phyloP scores from a whole-genome alignment of 2,113 vertebrate species.

The Trogon melanurus region DNA sequence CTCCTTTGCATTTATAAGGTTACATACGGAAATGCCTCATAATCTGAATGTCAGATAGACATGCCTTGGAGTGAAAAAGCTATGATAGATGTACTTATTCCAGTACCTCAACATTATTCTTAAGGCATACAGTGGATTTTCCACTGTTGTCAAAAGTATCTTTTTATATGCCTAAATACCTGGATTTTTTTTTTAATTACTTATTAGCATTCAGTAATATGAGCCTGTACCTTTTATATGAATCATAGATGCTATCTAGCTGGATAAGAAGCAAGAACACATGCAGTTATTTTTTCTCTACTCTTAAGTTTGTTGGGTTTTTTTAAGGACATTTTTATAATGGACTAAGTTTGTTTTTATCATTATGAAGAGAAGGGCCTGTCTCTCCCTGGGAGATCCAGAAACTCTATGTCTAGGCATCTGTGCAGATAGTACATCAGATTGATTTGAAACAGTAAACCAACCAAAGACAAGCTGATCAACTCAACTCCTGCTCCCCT shows the following conservation, averaged over 20 bases:
- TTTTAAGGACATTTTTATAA: background rate
- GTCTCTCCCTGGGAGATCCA: background rate
- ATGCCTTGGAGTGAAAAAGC: background rate
- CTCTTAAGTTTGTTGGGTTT: background rate
- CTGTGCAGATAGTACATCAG: background rate
- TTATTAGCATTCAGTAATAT: background rate
- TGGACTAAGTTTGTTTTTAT: background rate
- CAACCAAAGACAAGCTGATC: background rate
- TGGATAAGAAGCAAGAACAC: background rate
- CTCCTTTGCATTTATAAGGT: background rate
- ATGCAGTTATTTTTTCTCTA: background rate
- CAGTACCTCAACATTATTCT: background rate
- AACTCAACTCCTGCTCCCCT: background rate
- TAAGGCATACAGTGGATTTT: background rate
- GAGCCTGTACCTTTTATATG: background rate
- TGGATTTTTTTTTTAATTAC: background rate
- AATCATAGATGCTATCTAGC: background rate
- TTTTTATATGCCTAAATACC: background rate
- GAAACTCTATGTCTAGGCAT: background rate
- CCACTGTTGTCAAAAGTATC: background rate
- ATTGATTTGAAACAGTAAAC: background rate
- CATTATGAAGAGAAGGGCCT: background rate
- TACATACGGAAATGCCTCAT: background rate
- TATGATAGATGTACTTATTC: background rate
- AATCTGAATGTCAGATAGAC: constrained; percentile 4